Evolutionary conservation across 64 coral and sea anemone species (phyloP).

Genomic region (Platygyra sinensis): DNA sequence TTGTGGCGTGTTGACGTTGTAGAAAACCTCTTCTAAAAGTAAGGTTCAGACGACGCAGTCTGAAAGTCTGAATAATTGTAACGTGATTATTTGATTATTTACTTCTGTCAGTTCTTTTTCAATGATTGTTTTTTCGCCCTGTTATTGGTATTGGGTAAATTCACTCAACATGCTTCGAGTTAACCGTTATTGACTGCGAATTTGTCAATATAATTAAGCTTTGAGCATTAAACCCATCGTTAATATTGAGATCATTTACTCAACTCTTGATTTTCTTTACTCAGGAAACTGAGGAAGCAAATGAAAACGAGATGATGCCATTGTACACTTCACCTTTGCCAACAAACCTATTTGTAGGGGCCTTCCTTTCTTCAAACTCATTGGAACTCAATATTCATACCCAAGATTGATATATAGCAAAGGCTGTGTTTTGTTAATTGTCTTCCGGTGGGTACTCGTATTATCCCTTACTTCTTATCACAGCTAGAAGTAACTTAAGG

Average conservation of each 20-base stretch:
- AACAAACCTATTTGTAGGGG: constrained; percentile 29
- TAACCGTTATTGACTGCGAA: neutral
- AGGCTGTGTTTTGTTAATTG: constrained; percentile 18
- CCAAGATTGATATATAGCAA: constrained; percentile 25
- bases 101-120: neutral
- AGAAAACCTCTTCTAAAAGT: neutral
- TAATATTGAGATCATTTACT: neutral
- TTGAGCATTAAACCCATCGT: neutral
- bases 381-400: constrained; percentile 50
- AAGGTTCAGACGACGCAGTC: neutral
- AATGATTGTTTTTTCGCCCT: neutral
- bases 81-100: neutral
- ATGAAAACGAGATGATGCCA: constrained; percentile 68
- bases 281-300: constrained; percentile 68
- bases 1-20: neutral
- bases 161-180: neutral
- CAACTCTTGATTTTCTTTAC: neutral
- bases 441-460: constrained; percentile 1
- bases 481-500: too few species aligned
- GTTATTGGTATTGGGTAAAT: neutral
- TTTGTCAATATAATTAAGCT: neutral
- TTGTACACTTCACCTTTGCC: constrained; percentile 32
- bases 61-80: neutral
- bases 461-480: too few species aligned
- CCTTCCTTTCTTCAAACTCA: constrained; percentile 57